These are phyloP conservation scores for Serinus canaria DNA, from an alignment of 2,113 vertebrate species.

Conservation along the genomic window DNA sequence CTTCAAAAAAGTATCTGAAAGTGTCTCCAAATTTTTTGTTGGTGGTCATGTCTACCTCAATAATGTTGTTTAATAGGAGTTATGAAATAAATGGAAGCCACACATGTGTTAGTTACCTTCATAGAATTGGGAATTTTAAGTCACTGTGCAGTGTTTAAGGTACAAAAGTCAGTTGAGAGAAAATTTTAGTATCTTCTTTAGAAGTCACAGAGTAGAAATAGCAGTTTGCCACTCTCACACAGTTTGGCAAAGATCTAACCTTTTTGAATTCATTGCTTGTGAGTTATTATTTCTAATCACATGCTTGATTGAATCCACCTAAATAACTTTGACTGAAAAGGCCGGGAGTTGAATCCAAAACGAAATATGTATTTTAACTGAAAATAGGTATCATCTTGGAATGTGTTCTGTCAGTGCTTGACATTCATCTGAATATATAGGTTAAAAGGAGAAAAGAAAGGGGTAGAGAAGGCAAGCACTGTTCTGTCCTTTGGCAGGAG, in stretches of 20 bases:
- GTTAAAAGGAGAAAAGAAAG: constrained; percentile 17
- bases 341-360: constrained; percentile 69
- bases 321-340: constrained; percentile 71
- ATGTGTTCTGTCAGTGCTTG: constrained; percentile 64
- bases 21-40: not conserved
- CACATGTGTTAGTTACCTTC: not conserved
- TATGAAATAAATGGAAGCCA: not conserved
- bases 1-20: not conserved
- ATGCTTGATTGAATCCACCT: constrained; percentile 70
- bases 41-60: not conserved
- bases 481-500: constrained; percentile 30
- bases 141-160: not conserved
- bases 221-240: constrained; percentile 47
- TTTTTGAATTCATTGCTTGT: constrained; percentile 71
- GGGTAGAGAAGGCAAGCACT: constrained; percentile 23
- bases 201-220: constrained; percentile 17
- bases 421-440: constrained; percentile 26
- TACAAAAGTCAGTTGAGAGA: not conserved
- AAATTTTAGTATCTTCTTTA: constrained; percentile 18
- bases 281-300: constrained; percentile 78
- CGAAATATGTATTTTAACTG: constrained; percentile 68
- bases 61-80: not conserved
- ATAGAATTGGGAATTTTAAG: not conserved
- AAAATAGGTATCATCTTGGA: constrained; percentile 68
- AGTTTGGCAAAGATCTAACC: constrained; percentile 63